A percentile compares a stretch with the other conserved stretches of the same genome.
These are phyloP conservation scores for Stercorarius parasiticus DNA, from an alignment of 2,113 vertebrate species.

Conservation along the genomic window DNA sequence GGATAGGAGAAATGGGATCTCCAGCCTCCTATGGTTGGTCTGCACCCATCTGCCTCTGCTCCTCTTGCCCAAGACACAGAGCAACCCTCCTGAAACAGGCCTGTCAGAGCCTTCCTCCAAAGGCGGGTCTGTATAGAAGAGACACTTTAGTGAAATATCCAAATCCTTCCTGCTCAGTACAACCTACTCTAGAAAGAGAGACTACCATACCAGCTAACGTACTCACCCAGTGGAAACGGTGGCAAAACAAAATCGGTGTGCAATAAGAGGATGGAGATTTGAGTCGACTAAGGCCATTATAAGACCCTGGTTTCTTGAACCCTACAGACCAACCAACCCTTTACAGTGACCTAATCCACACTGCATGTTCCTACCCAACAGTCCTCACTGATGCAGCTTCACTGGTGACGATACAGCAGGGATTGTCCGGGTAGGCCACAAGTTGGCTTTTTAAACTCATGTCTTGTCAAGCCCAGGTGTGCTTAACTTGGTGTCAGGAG, in stretches of 20 bases:
- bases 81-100: not conserved
- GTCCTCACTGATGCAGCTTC: not conserved
- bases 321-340: not conserved
- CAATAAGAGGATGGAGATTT: not conserved
- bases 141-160: not conserved
- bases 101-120: not conserved
- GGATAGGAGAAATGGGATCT: not conserved
- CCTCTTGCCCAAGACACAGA: not conserved
- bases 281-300: not conserved
- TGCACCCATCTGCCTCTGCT: not conserved
- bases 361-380: not conserved
- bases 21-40: not conserved
- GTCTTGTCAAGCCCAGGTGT: not conserved
- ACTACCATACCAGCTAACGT: not conserved
- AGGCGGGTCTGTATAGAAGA: not conserved
- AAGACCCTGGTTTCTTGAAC: not conserved
- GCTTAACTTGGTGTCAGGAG: not conserved
- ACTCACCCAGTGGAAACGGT: not conserved
- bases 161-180: not conserved
- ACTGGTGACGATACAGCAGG: rapidly evolving
- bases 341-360: not conserved
- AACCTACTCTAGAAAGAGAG: not conserved
- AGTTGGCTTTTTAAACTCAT: not conserved
- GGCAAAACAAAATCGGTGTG: not conserved
- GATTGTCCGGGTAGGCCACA: rapidly evolving